Evolutionary conservation across 1,140 invertebrate genomes (phyloP), one percentile per base, ranked within the genome.

Genomic region (Micrasema minimum): DNA sequence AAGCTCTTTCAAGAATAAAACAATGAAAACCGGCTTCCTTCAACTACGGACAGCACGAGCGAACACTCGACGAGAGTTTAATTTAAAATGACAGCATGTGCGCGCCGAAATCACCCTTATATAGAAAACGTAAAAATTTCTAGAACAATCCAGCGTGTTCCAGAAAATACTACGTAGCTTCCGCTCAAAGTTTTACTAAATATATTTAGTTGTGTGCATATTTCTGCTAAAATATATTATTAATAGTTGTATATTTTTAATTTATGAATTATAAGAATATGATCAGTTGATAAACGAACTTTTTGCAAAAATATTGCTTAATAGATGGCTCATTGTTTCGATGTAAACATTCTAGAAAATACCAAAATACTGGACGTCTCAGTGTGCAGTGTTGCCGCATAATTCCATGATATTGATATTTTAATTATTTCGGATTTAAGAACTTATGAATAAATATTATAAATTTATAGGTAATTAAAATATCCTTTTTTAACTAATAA

Each of bases 1-100:
- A 18, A 38, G 11, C 35, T 14, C 37, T 59, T 59, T 41, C 5
- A 10, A 10, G 14, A 12, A 22, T 18, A 55, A 38, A 38, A 59
- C 35, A 31, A 26, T 16, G 18, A 12, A 14, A 62, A 14, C 38
- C 59, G 38, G 59, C 18, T 45, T 14, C 9, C 12, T 45, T 23
- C 41, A 12, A 45, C 7, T 26, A 16, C 2, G 18, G 35, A 16
- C 16, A 20, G 10, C 31, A 23, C 55, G 35, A 7, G 3, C 55
- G 14, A 62, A 37, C 59, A 23, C 41, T 45, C 43, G 5, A 20
- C 9, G 14, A 18, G 20, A 14, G 41, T 31, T 37, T n/a, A 57
- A n/a, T 59, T 68, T 57, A 9, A 35, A 68, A 57, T 57, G 53
- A 68, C 53, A 57, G 31, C 65, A 68, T 57, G 53, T 61, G 67